These are phyloP conservation scores for Drosophila setosimentum DNA, from an alignment of 2,888 invertebrate species.

Conservation along the genomic window DNA sequence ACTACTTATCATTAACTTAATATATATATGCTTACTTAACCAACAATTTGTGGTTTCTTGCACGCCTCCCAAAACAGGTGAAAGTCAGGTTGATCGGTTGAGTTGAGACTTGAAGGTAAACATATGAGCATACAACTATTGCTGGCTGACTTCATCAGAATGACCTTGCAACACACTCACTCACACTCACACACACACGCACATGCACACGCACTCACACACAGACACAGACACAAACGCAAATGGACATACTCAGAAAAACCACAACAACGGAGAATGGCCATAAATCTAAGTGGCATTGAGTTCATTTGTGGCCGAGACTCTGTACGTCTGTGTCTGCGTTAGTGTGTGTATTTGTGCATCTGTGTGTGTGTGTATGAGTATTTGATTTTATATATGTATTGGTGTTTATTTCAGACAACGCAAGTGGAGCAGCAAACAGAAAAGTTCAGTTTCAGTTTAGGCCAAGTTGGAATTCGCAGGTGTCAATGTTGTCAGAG, in stretches of 20 bases:
- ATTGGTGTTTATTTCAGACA: slow-evolving; percentile 52
- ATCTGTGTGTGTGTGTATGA: background rate
- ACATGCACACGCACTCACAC: too few species aligned
- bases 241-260: slow-evolving; percentile 39
- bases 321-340: background rate
- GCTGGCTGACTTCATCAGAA: slow-evolving; percentile 54
- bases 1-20: background rate
- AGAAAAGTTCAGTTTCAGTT: slow-evolving; percentile 37
- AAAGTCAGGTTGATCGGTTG: slow-evolving; percentile 21
- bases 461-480: slow-evolving; percentile 18
- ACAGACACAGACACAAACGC: slow-evolving; percentile 19
- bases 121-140: slow-evolving; percentile 31
- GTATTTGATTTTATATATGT: slow-evolving; percentile 20
- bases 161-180: slow-evolving; percentile 50
- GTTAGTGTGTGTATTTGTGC: background rate
- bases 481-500: slow-evolving; percentile 37
- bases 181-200: slow-evolving; percentile 4
- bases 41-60: background rate
- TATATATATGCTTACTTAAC: background rate
- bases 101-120: slow-evolving; percentile 46
- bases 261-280: slow-evolving; percentile 48
- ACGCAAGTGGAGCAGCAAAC: slow-evolving; percentile 10
- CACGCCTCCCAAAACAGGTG: background rate
- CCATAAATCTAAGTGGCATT: slow-evolving; percentile 62
- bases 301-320: slow-evolving; percentile 41